Percentiles rank a stretch among this genome's conserved stretches.
Evolutionary conservation across 1,140 invertebrate species (phyloP).

Genomic region (Zaprionus lachaisei): DNA sequence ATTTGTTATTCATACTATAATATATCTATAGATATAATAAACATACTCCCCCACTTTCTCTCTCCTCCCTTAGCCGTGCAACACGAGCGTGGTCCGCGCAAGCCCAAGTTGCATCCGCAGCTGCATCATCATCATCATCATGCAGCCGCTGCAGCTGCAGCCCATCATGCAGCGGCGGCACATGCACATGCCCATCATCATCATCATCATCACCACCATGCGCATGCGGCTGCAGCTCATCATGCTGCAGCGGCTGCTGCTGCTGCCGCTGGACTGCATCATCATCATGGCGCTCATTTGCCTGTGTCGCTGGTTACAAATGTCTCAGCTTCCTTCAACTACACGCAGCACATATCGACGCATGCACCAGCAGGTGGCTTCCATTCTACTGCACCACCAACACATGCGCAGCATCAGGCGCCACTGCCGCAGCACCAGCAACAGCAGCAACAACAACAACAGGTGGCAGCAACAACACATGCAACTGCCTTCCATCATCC

Average conservation of each 20-base stretch:
- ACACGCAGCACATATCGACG: slow-evolving; percentile 83
- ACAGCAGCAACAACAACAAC: slow-evolving; percentile 40
- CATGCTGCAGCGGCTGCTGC: slow-evolving; percentile 70
- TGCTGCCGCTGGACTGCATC: slow-evolving; percentile 64
- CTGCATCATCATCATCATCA: slow-evolving; percentile 79
- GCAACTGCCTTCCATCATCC: slow-evolving; percentile 69
- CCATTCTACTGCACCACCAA: slow-evolving; percentile 25
- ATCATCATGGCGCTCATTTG: slow-evolving; percentile 68
- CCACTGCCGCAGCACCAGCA: slow-evolving; percentile 42
- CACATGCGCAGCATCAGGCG: slow-evolving; percentile 52
- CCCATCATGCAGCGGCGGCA: slow-evolving; percentile 64
- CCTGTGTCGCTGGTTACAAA: slow-evolving; percentile 81
- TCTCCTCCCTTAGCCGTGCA: slow-evolving; percentile 92
- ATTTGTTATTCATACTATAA: neutral
- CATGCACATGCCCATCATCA: slow-evolving; percentile 65
- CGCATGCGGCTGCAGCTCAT: slow-evolving; percentile 69
- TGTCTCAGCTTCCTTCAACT: slow-evolving; percentile 82
- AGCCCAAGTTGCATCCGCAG: slow-evolving; percentile 89
- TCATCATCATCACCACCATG: slow-evolving; percentile 72
- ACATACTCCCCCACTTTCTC: neutral
- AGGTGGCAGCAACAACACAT: slow-evolving; percentile 16
- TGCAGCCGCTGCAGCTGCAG: slow-evolving; percentile 65
- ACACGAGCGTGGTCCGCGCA: slow-evolving; percentile 97
- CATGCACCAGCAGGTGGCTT: slow-evolving; percentile 56
- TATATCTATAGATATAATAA: too few species aligned